A percentile compares a stretch with the other conserved stretches of the same genome.
These are phyloP conservation scores for Delia radicum DNA, from an alignment of 1,140 invertebrate species.

Conservation along the genomic window DNA sequence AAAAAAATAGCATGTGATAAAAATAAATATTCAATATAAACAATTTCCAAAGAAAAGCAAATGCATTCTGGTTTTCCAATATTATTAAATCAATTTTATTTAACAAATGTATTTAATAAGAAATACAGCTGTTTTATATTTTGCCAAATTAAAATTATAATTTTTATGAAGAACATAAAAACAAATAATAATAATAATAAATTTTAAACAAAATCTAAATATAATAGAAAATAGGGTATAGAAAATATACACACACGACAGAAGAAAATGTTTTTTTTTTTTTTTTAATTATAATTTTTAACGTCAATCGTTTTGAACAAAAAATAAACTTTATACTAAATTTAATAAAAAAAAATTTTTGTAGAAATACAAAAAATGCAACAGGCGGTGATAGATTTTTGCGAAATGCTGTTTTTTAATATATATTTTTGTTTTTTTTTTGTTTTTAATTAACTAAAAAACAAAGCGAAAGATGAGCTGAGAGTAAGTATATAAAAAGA, in stretches of 20 bases:
- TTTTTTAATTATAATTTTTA: no score
- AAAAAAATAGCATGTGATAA: no score
- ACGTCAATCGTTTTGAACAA: background rate
- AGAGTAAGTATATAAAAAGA: no score
- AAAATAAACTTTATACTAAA: background rate
- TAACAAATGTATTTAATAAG: background rate
- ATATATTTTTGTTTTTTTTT: background rate
- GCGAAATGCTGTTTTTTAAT: constrained; percentile 4
- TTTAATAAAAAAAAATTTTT: background rate
- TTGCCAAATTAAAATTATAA: background rate
- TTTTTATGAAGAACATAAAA: background rate
- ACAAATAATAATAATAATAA: no score
- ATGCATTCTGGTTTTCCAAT: background rate
- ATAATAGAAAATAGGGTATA: background rate
- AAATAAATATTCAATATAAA: no score
- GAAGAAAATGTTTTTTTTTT: background rate
- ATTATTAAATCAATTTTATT: background rate
- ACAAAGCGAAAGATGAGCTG: no score
- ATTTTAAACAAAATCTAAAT: background rate
- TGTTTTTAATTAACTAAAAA: no score
- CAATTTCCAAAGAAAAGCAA: background rate
- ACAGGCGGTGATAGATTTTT: constrained; percentile 20
- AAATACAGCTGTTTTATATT: background rate
- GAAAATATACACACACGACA: background rate
- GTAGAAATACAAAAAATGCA: constrained; percentile 6